phyloP scores from a whole-genome alignment of 2,888 invertebrate species.

The Ochropleura plecta region DNA sequence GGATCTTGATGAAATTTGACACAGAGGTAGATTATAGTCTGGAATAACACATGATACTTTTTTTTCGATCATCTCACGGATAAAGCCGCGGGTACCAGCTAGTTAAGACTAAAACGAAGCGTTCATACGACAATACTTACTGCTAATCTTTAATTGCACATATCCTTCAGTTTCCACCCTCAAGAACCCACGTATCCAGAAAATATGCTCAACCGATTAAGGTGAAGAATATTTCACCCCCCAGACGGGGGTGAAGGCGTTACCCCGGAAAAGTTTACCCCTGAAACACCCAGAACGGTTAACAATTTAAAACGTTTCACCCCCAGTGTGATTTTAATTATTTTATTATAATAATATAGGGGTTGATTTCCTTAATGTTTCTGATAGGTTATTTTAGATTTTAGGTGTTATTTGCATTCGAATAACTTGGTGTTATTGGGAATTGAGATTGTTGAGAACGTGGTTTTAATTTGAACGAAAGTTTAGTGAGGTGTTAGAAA shows the following conservation, averaged over 20 bases:
- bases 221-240: slow-evolving; percentile 61
- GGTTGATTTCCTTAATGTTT: slow-evolving; percentile 45
- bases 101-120: too few relatives aligned
- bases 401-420: slow-evolving; percentile 1
- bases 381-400: slow-evolving; percentile 45
- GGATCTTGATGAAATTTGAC: too few relatives aligned
- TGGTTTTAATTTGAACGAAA: not conserved
- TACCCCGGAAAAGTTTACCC: slow-evolving; percentile 72
- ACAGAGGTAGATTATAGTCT: too few relatives aligned
- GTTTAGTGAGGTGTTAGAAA: not conserved
- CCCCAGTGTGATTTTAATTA: slow-evolving; percentile 74
- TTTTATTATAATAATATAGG: slow-evolving; percentile 67
- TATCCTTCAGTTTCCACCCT: slow-evolving; percentile 8
- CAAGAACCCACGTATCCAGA: slow-evolving; percentile 42
- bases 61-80: too few relatives aligned
- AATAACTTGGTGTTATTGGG: slow-evolving; percentile 25
- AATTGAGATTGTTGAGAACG: not conserved
- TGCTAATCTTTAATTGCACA: not conserved
- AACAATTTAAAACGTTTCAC: slow-evolving; percentile 69
- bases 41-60: too few relatives aligned
- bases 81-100: too few relatives aligned
- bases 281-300: slow-evolving; percentile 59
- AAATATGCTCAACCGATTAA: slow-evolving; percentile 64
- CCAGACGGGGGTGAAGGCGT: slow-evolving; percentile 69
- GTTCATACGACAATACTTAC: too few relatives aligned